Evolutionary conservation across 2,888 invertebrate species (phyloP), one percentile per base, ranked within the genome.

Genomic region (Dexiosoma caninum): DNA sequence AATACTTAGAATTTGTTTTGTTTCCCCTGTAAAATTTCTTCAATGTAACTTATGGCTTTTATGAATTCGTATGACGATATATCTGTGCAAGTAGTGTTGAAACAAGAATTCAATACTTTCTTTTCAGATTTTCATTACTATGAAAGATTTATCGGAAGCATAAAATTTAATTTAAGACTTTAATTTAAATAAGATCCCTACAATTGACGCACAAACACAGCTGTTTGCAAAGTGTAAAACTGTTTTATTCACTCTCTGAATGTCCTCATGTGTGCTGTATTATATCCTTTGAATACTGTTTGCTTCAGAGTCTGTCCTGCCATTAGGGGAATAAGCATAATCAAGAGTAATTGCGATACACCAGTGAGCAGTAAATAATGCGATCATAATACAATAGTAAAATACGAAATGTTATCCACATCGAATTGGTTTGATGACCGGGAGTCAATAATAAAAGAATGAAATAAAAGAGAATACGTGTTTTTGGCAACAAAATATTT

Each of bases 341-440:
- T 44, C 32, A 44, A 60, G 16, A 55, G 35, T 9, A 72, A 62
- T 72, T 72, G 42, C 62, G 44, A 72, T 74, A 19, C 35, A 23
- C 23, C 8, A 59, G 35, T n/a, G 40, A 62, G 14, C 32, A 42
- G 6, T 8, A 57, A 42, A 37, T 55, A 49, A 35, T 46, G 35
- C 30, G 21, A 55, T 72, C n/a, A n/a, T n/a, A n/a, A n/a, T n/a
- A n/a, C n/a, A 46, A 64, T 46, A 66, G 55, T 64, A 74, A 74
- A 49, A 59, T 59, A 59, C 30, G 49, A 72, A 55, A 32, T 44
- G 27, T 35, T 27, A 16, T 46, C 30, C 27, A 49, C 27, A 46
- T 46, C 0, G 19, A 46, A 40, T 57, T 46, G 57, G 19, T 57
- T 40, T 57, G 21, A 37, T 19, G 37, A 40, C 16, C 16, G 30